phyloP scores from a whole-genome alignment of 2,797 vertebrate genomes.

The Galaxias olidus region DNA sequence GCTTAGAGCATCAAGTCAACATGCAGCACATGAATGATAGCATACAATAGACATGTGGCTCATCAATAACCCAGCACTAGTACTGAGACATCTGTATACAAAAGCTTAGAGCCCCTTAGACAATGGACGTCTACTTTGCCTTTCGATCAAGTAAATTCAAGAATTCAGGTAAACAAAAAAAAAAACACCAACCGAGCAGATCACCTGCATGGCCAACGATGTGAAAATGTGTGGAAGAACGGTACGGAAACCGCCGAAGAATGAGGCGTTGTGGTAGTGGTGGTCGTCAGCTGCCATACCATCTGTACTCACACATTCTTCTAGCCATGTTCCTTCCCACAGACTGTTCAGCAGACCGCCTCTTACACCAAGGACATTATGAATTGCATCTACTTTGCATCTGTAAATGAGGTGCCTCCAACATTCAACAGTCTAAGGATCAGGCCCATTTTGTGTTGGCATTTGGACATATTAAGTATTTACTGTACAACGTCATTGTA shows the following conservation, averaged over 20 bases:
- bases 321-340: not conserved
- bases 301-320: constrained; percentile 2
- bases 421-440: no score
- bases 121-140: not conserved
- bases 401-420: not conserved
- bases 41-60: constrained; percentile 40
- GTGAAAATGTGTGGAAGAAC: not conserved
- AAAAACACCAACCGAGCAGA: not conserved
- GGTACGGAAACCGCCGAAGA: not conserved
- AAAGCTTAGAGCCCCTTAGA: constrained; percentile 25
- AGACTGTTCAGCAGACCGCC: not conserved
- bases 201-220: not conserved
- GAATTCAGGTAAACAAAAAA: no score
- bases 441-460: no score
- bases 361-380: not conserved
- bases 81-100: constrained; percentile 28
- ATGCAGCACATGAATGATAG: constrained; percentile 9
- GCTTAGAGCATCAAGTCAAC: constrained; percentile 35
- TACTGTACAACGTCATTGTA: not conserved
- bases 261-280: constrained; percentile 13
- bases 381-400: not conserved
- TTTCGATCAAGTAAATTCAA: not conserved
- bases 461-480: no score
- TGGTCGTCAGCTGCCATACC: not conserved
- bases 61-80: constrained; percentile 49